Conservation (phyloP, 1,140 invertebrate species). For the Agrypnia vestita region DNA sequence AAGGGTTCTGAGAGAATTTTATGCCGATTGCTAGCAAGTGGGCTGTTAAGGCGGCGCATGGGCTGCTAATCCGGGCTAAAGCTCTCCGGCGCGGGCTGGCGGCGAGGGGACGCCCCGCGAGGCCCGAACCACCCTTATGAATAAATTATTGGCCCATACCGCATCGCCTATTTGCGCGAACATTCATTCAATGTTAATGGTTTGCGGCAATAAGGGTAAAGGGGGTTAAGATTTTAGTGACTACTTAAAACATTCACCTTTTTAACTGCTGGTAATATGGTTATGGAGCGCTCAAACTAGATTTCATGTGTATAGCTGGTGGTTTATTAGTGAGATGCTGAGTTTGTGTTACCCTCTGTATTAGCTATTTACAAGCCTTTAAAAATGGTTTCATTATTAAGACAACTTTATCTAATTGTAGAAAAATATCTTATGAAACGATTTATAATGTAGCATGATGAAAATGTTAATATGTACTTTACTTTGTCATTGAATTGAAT, state of each 20-base stretch:
- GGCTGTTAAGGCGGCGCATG: conserved; percentile 50
- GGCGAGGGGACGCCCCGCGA: conserved; percentile 30
- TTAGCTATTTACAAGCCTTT: too few relatives aligned
- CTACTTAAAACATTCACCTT: conserved; percentile 45
- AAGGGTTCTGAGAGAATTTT: conserved; percentile 50
- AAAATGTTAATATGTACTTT: too few relatives aligned
- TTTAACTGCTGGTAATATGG: conserved; percentile 28
- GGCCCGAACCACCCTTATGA: conserved; percentile 52
- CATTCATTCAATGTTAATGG: conserved; percentile 61
- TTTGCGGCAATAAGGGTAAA: conserved; percentile 58
- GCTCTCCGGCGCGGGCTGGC: conserved; percentile 51
- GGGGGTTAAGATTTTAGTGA: conserved; percentile 37
- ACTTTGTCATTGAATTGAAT: too few relatives aligned
- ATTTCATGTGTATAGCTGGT: background rate
- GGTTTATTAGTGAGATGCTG: too few relatives aligned
- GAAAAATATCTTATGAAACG: too few relatives aligned
- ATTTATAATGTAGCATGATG: too few relatives aligned
- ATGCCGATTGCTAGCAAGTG: conserved; percentile 48
- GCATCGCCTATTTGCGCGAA: conserved; percentile 59
- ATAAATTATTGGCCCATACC: conserved; percentile 60
- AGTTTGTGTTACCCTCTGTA: too few relatives aligned
- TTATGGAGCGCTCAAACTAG: conserved; percentile 9
- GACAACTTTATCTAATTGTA: too few relatives aligned
- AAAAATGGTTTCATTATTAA: too few relatives aligned
- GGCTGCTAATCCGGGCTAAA: conserved; percentile 59